phyloP scores from a whole-genome alignment of 2,797 vertebrate genomes.

The Lithobates pipiens region DNA sequence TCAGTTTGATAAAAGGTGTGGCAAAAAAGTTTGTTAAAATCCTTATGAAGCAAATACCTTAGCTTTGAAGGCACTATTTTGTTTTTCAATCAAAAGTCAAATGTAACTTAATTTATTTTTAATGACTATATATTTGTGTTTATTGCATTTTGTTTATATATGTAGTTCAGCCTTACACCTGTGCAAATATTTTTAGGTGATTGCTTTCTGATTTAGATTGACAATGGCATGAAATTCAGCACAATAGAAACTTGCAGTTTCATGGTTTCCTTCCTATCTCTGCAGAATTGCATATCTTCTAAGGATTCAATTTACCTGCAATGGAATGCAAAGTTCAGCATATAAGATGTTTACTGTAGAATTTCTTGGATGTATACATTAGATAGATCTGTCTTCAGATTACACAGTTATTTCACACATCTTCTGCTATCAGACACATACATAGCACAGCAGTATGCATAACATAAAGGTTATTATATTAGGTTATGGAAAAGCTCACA shows the following conservation, averaged over 20 bases:
- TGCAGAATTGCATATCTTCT: constrained; percentile 20
- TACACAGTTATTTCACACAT: not conserved
- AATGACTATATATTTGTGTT: too few species aligned
- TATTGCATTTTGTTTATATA: not conserved
- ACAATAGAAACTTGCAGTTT: constrained; percentile 2
- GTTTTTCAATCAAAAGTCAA: too few species aligned
- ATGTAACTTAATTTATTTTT: too few species aligned
- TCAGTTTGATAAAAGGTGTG: too few species aligned
- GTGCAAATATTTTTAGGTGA: constrained; percentile 2
- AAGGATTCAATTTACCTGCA: constrained; percentile 12
- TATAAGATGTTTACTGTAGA: not conserved
- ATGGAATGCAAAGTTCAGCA: constrained; percentile 32
- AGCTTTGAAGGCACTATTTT: too few species aligned
- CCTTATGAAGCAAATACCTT: too few species aligned
- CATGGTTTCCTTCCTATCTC: not conserved
- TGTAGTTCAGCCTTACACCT: not conserved
- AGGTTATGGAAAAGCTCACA: constrained; percentile 6
- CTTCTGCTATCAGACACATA: not conserved
- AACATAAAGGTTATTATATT: constrained; percentile 6
- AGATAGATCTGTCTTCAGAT: constrained; percentile 33
- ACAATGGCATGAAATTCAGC: too few species aligned
- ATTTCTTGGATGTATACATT: constrained; percentile 40
- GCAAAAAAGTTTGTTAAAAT: too few species aligned
- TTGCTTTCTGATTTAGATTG: not conserved
- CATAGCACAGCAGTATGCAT: constrained; percentile 10